These are phyloP conservation scores for Trachythela sp. DNA, from an alignment of 64 coral and sea anemone genomes.

Conservation along the genomic window DNA sequence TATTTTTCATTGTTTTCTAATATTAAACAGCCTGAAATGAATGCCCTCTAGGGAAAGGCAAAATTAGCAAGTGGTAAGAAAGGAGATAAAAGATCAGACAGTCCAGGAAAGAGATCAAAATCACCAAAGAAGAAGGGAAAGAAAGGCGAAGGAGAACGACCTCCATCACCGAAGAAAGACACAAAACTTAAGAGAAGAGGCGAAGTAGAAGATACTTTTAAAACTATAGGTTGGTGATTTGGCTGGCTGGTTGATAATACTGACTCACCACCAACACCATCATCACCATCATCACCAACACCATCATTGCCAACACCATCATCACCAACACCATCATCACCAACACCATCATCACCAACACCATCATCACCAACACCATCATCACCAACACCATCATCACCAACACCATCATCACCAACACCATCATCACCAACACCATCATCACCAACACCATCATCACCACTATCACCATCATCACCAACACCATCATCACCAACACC, in stretches of 20 bases:
- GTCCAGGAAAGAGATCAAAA: slow-evolving; percentile 85
- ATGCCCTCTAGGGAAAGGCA: slow-evolving; percentile 58
- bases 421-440: no score
- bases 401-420: no score
- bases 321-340: no score
- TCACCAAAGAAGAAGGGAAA: slow-evolving; percentile 96
- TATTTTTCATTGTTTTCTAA: neutral
- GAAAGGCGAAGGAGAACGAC: slow-evolving; percentile 58
- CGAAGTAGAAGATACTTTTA: slow-evolving; percentile 93
- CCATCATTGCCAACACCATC: no score
- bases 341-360: no score
- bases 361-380: no score
- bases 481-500: neutral
- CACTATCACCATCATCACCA: neutral
- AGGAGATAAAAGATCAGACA: slow-evolving; percentile 64
- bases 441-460: no score
- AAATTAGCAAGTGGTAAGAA: slow-evolving; percentile 71
- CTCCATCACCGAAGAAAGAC: slow-evolving; percentile 85
- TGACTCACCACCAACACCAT: neutral
- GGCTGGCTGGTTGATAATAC: neutral
- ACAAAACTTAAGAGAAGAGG: slow-evolving; percentile 90
- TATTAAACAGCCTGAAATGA: neutral
- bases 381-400: neutral
- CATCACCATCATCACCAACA: no score
- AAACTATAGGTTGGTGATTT: slow-evolving; percentile 65